Base-by-base conservation (phyloP, 1,140 invertebrate species). In the Hycleus phaleratus region DNA sequence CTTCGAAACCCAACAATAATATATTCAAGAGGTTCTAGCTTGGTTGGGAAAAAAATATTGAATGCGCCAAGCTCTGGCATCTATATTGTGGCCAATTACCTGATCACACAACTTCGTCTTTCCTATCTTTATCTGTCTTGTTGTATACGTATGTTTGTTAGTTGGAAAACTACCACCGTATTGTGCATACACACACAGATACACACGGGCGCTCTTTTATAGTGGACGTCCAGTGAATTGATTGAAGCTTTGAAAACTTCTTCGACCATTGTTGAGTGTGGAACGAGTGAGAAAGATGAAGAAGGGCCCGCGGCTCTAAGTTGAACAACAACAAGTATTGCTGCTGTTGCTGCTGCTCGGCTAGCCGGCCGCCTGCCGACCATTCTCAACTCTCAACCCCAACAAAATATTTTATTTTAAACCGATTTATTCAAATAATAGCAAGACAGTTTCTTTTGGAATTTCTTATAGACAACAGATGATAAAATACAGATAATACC, bases 71-170 rank as follows among this genome's bases (percentile, higher is more conserved):
- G 18, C 18, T 43, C 51, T 54, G 51, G 51, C 51, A 54, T 54
- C 51, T 54, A 54, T 54, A 54, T 54, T 54, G 51, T 54, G 44
- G 51, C 51, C 51, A 54, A 54, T 54, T 54, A 54, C 51, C 26
- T 38, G 51, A 54, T 54, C 51, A 54, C 6, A 39, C 18, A 18
- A 18, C 18, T 18, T 18, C 18, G 18, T 18, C 18, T 18, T 18
- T 18, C 18, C 18, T 18, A 39, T 39, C 38, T 7, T 6, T 7
- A 7, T 6, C 38, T 39, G 38, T 26, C 10, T 18, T 46, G 10
- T 3, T 8, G n/a, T 18, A 25, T n/a, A n/a, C 18, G 24, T 24
- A 26, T 12, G 45, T 46, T 46, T 18, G 45, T 46, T 46, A 46
- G 45, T 26, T 18, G 45, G 24, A 26, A 18, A 46, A 46, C 18